Evolutionary conservation across 2,113 vertebrate species (phyloP).

Genomic region (Anoplopoma fimbria): DNA sequence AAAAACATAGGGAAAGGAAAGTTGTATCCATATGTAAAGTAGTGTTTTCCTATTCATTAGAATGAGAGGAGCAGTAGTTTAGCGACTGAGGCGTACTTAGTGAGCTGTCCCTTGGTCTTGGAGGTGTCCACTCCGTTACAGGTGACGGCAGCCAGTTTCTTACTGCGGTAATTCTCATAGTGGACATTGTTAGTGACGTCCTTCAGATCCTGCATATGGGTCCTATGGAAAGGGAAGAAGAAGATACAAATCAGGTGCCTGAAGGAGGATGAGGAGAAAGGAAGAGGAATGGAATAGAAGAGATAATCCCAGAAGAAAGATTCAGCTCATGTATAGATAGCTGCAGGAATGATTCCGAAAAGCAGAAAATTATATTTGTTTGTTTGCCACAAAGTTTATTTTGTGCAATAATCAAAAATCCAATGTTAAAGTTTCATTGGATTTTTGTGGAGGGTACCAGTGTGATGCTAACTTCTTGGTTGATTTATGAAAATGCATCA

Average conservation of each 20-base stretch:
- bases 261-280: neutral
- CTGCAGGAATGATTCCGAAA: neutral
- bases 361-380: too few species aligned
- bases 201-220: constrained; percentile 88
- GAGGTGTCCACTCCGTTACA: constrained; percentile 84
- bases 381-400: too few species aligned
- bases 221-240: constrained; percentile 59
- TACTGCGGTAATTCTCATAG: constrained; percentile 88
- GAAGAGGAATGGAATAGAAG: neutral
- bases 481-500: too few species aligned
- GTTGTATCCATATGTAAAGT: neutral
- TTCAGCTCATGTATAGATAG: neutral
- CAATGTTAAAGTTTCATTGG: too few species aligned
- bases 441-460: too few species aligned
- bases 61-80: neutral
- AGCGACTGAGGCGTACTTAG: constrained; percentile 73
- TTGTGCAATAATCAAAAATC: too few species aligned
- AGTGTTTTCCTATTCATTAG: neutral
- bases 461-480: too few species aligned
- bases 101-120: constrained; percentile 85
- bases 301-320: neutral
- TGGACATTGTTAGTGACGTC: constrained; percentile 89
- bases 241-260: neutral
- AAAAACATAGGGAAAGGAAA: too few species aligned
- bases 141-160: constrained; percentile 86